phyloP scores from a whole-genome alignment of 2,888 invertebrate genomes.

The Meteorus cinctellus region DNA sequence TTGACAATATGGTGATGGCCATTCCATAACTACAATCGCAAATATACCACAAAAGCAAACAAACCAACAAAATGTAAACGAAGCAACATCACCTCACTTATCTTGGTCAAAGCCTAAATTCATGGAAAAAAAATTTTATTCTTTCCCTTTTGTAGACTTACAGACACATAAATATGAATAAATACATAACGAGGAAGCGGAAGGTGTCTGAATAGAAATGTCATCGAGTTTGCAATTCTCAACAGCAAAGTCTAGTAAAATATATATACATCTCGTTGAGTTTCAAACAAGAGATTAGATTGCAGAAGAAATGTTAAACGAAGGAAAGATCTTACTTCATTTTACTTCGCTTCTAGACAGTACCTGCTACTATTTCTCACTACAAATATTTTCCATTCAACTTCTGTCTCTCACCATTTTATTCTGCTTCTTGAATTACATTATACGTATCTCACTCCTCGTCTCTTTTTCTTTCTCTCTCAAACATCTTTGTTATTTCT shows the following conservation, averaged over 20 bases:
- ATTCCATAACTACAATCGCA: too few species aligned
- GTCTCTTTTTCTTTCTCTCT: too few species aligned
- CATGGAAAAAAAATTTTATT: too few species aligned
- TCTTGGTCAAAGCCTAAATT: too few species aligned
- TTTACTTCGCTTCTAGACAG: background rate
- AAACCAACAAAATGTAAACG: too few species aligned
- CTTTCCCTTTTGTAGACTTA: background rate
- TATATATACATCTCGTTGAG: constrained; percentile 21
- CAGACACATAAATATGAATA: background rate
- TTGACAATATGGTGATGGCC: too few species aligned
- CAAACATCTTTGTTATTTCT: background rate
- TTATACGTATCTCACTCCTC: background rate
- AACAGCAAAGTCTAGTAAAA: constrained; percentile 20
- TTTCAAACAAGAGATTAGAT: constrained; percentile 37
- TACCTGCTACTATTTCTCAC: background rate
- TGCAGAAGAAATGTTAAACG: constrained; percentile 28
- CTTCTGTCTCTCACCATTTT: background rate
- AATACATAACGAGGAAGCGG: constrained; percentile 30
- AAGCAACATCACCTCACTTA: too few species aligned
- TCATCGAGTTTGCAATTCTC: constrained; percentile 46
- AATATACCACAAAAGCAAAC: too few species aligned
- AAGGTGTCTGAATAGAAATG: constrained; percentile 33
- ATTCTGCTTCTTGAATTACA: constrained; percentile 2
- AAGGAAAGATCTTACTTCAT: constrained; percentile 13
- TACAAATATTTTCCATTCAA: background rate